A percentile compares a stretch with the other conserved stretches of the same genome.
Conservation (phyloP, 2,888 invertebrate species). For the Diplazon laetatorius region DNA sequence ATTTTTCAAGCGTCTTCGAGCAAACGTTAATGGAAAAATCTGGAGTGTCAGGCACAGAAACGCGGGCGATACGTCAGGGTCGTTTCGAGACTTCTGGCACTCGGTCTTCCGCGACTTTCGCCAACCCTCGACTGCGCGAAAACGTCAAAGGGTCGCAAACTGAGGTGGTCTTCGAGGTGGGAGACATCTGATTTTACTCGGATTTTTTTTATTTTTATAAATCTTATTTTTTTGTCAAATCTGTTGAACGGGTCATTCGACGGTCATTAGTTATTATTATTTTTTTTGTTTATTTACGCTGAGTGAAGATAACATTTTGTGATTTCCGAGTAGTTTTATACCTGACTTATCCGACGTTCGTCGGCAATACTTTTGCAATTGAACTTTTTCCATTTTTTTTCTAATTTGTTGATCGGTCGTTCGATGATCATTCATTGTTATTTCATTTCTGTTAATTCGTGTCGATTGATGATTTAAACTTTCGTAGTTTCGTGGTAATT, state of each 20-base stretch:
- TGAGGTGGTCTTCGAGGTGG: slow-evolving; percentile 31
- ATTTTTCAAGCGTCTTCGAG: slow-evolving; percentile 77
- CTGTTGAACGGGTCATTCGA: too few species aligned
- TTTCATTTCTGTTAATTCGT: background rate
- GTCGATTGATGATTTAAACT: background rate
- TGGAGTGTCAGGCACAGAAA: slow-evolving; percentile 81
- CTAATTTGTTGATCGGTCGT: slow-evolving; percentile 2
- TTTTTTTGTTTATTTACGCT: too few species aligned
- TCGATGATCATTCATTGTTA: background rate
- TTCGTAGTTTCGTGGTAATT: too few species aligned
- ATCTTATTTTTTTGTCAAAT: too few species aligned
- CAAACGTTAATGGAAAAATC: slow-evolving; percentile 82
- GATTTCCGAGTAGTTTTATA: too few species aligned
- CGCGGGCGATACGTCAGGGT: slow-evolving; percentile 80
- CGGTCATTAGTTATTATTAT: too few species aligned
- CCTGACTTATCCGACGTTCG: too few species aligned
- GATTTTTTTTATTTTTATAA: too few species aligned
- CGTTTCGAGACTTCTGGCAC: slow-evolving; percentile 69
- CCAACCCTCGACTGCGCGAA: slow-evolving; percentile 3
- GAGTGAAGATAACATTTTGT: too few species aligned
- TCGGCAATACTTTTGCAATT: slow-evolving; percentile 18
- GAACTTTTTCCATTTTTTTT: too few species aligned
- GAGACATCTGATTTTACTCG: too few species aligned
- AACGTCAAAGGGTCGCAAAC: slow-evolving; percentile 44
- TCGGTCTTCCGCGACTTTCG: slow-evolving; percentile 7